Percentiles rank a stretch among this genome's conserved stretches.
These are phyloP conservation scores for Odontocolon sp. DNA, from an alignment of 2,888 invertebrate species.

Conservation along the genomic window DNA sequence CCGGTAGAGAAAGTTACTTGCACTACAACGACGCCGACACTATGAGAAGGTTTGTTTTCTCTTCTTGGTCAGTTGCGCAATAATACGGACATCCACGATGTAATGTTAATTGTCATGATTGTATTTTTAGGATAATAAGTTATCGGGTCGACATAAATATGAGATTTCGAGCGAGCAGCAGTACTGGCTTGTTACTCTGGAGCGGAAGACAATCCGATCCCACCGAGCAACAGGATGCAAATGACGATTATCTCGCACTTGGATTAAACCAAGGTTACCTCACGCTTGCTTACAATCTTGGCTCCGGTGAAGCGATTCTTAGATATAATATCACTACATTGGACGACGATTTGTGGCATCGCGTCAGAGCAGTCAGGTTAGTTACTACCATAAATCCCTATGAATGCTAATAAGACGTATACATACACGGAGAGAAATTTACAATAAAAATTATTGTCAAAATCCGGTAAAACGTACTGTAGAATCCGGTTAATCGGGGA, in stretches of 20 bases:
- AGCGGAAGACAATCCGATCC: slow-evolving; percentile 86
- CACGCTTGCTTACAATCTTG: slow-evolving; percentile 90
- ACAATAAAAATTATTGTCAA: too few relatives aligned
- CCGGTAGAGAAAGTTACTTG: slow-evolving; percentile 92
- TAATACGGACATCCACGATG: not conserved
- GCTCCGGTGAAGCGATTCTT: slow-evolving; percentile 92
- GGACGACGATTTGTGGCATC: slow-evolving; percentile 94
- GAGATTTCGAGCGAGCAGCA: slow-evolving; percentile 88
- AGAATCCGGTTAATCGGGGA: too few relatives aligned
- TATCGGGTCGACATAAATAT: slow-evolving; percentile 94
- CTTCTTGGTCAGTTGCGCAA: not conserved
- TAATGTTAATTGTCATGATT: not conserved
- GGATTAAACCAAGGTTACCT: slow-evolving; percentile 91
- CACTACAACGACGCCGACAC: slow-evolving; percentile 94
- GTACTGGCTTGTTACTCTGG: slow-evolving; percentile 92
- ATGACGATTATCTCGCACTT: slow-evolving; percentile 91
- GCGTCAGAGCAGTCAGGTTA: slow-evolving; percentile 88
- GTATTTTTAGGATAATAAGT: slow-evolving; percentile 87
- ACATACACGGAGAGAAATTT: too few relatives aligned
- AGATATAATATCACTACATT: slow-evolving; percentile 92
- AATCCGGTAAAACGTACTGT: too few relatives aligned
- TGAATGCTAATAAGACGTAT: not conserved
- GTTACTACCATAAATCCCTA: slow-evolving; percentile 45
- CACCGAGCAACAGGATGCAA: slow-evolving; percentile 81
- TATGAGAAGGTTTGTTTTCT: slow-evolving; percentile 86